A percentile compares a stretch with the other conserved stretches of the same genome.
phyloP scores from a whole-genome alignment of 2,888 invertebrate species.

The Ormia ochracea region DNA sequence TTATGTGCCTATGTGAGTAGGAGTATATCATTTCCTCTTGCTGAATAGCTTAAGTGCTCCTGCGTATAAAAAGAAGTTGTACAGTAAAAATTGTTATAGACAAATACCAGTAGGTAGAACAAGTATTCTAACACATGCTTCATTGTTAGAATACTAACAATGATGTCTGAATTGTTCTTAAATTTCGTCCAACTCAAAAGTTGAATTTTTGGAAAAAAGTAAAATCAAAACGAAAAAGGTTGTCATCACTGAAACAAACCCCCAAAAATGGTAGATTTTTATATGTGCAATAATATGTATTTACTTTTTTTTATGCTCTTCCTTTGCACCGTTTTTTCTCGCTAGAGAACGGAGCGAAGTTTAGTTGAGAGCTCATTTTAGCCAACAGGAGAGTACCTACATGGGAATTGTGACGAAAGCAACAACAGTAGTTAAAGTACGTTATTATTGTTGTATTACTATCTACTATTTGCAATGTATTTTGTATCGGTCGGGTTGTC shows the following conservation, averaged over 20 bases:
- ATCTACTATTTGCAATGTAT: conserved; percentile 26
- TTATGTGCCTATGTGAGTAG: no score
- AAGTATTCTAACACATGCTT: no score
- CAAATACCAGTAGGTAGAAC: no score
- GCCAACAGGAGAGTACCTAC: conserved; percentile 12
- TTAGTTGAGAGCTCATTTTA: not conserved
- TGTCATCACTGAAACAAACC: conserved; percentile 50
- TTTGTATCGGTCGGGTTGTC: conserved; percentile 30
- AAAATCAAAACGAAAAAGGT: conserved; percentile 3
- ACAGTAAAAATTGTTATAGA: no score
- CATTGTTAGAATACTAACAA: no score
- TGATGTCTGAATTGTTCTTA: no score
- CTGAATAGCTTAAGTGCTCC: no score
- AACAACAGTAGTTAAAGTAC: conserved; percentile 31
- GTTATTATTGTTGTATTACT: conserved; percentile 14
- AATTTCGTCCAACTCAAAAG: no score
- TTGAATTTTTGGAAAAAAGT: no score
- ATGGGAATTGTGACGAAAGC: conserved; percentile 27
- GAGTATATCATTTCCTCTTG: no score
- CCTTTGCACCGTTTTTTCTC: conserved; percentile 11
- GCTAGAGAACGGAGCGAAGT: not conserved
- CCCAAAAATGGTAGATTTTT: conserved; percentile 25
- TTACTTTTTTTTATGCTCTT: not conserved
- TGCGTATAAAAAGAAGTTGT: no score
- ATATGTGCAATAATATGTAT: conserved; percentile 10